phyloP scores from a whole-genome alignment of 2,888 invertebrate genomes.

The Sthenelais limicola region DNA sequence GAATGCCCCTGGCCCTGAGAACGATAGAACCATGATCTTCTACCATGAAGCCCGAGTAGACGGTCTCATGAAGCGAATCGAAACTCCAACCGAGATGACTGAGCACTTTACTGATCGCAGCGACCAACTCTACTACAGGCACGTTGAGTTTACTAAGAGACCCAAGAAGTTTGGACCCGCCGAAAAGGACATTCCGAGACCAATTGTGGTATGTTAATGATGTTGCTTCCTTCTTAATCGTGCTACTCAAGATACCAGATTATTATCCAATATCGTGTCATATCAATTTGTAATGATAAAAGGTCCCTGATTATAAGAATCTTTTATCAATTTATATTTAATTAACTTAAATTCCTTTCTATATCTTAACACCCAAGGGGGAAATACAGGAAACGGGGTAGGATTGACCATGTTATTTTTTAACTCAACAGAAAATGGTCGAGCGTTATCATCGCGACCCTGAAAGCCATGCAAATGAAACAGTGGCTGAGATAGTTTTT shows the following conservation, averaged over 20 bases:
- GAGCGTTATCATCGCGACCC: conserved; percentile 66
- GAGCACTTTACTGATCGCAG: conserved; percentile 69
- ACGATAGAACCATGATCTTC: conserved; percentile 77
- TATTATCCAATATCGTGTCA: too few relatives aligned
- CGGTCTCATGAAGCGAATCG: conserved; percentile 76
- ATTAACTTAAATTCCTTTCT: too few relatives aligned
- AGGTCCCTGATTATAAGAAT: too few relatives aligned
- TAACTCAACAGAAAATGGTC: conserved; percentile 70
- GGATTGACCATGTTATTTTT: neutral
- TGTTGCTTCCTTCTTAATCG: too few relatives aligned
- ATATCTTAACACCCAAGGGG: too few relatives aligned
- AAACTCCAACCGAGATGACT: conserved; percentile 69
- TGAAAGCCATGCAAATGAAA: conserved; percentile 65
- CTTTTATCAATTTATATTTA: too few relatives aligned
- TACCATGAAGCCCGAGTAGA: conserved; percentile 80
- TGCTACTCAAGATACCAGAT: too few relatives aligned
- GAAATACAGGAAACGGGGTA: neutral
- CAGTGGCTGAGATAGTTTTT: conserved; percentile 69
- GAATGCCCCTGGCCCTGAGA: conserved; percentile 68
- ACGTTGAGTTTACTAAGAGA: conserved; percentile 68
- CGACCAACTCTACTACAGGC: conserved; percentile 70
- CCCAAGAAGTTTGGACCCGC: conserved; percentile 71
- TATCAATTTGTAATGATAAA: too few relatives aligned
- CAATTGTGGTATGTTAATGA: conserved; percentile 58
- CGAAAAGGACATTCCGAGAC: conserved; percentile 56